Percentiles rank a stretch among this genome's conserved stretches.
phyloP scores from a whole-genome alignment of 1,140 invertebrate genomes.

The Formica selysi region DNA sequence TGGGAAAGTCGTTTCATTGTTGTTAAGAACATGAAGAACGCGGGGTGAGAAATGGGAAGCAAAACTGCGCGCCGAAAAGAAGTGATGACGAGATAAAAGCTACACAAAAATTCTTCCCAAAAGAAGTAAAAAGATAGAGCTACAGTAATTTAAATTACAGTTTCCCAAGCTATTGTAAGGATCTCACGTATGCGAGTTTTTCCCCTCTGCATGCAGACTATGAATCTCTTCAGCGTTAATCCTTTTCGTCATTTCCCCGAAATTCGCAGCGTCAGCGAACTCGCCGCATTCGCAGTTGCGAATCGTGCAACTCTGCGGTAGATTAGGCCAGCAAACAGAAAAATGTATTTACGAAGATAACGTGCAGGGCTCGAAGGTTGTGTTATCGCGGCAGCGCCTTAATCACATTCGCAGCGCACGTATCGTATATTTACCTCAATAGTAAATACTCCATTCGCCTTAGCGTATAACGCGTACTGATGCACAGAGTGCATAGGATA shows the following conservation, averaged over 20 bases:
- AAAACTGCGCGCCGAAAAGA: background rate
- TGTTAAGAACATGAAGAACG: slow-evolving; percentile 28
- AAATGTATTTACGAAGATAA: slow-evolving; percentile 59
- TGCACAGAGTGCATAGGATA: slow-evolving; percentile 20
- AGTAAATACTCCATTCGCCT: slow-evolving; percentile 51
- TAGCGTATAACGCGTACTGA: slow-evolving; percentile 53
- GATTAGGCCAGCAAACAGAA: slow-evolving; percentile 49
- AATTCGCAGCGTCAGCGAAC: slow-evolving; percentile 34
- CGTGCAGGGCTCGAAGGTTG: slow-evolving; percentile 10
- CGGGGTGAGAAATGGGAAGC: background rate
- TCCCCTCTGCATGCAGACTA: background rate
- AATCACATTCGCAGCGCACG: slow-evolving; percentile 53
- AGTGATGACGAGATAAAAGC: background rate
- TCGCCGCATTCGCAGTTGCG: slow-evolving; percentile 9
- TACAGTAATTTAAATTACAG: background rate
- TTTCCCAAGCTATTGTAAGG: background rate
- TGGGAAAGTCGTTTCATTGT: slow-evolving; percentile 59
- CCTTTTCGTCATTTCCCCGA: slow-evolving; percentile 21
- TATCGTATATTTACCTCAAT: slow-evolving; percentile 49
- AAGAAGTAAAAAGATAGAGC: background rate
- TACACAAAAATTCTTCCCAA: background rate
- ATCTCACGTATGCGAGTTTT: slow-evolving; percentile 20
- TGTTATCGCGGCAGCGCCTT: slow-evolving; percentile 17
- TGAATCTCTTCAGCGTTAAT: slow-evolving; percentile 36
- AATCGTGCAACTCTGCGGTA: background rate